Percentiles rank a stretch among this genome's conserved stretches.
Evolutionary conservation across 2,113 vertebrate species (phyloP).

Genomic region (Damaliscus lunatus): DNA sequence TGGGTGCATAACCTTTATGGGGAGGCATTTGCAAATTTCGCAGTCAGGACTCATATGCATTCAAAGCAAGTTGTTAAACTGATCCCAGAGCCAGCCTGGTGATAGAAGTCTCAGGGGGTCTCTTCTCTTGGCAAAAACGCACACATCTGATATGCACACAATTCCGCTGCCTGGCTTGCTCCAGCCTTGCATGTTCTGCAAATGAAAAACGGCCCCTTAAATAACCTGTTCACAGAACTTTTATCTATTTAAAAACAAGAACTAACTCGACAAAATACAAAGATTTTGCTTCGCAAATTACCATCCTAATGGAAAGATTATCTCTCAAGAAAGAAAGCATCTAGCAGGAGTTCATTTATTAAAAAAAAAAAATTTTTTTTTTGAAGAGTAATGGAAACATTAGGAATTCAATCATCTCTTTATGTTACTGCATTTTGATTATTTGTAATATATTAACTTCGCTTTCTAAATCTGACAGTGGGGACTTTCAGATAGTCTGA

Average conservation of each 20-base stretch:
- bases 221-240: constrained; percentile 23
- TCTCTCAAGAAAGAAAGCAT: constrained; percentile 29
- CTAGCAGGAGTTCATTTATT: constrained; percentile 25
- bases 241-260: constrained; percentile 24
- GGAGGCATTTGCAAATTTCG: constrained; percentile 79
- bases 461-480: neutral
- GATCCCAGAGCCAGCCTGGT: constrained; percentile 63
- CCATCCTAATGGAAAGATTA: constrained; percentile 24
- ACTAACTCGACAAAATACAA: neutral
- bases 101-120: constrained; percentile 45
- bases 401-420: constrained; percentile 34
- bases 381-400: neutral
- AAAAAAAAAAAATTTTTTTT: neutral
- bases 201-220: neutral
- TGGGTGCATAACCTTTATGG: constrained; percentile 75
- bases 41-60: constrained; percentile 72
- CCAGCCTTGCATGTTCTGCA: neutral
- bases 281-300: constrained; percentile 36
- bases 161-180: neutral
- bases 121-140: neutral
- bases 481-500: neutral
- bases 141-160: neutral
- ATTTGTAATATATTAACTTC: constrained; percentile 4
- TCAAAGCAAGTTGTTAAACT: constrained; percentile 75
- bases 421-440: neutral